Conservation (phyloP, 2,797 vertebrate species). For the Parauchenoglanis punctatus region DNA sequence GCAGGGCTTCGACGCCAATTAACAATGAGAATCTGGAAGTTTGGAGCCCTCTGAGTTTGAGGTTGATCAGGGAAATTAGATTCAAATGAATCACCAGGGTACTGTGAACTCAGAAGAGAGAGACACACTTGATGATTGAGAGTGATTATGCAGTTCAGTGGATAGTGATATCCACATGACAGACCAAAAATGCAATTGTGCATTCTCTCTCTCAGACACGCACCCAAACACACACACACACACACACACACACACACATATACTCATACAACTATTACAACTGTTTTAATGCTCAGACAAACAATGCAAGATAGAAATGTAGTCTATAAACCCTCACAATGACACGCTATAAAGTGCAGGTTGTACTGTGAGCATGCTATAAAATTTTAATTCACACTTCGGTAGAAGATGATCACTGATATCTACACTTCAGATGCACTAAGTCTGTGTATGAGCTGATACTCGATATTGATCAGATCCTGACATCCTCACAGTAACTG, state of each 20-base stretch:
- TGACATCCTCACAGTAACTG: background rate
- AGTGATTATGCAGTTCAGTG: slow-evolving; percentile 44
- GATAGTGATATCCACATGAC: slow-evolving; percentile 19
- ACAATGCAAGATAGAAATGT: background rate
- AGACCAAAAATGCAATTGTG: slow-evolving; percentile 13
- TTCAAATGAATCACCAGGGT: slow-evolving; percentile 45
- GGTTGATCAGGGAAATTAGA: slow-evolving; percentile 50
- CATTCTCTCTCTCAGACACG: slow-evolving; percentile 52
- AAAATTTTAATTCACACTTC: background rate
- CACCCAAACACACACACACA: background rate
- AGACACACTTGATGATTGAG: slow-evolving; percentile 39
- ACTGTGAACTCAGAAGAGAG: slow-evolving; percentile 22
- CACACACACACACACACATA: slow-evolving; percentile 38
- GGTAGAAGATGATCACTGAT: background rate
- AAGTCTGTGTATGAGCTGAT: background rate
- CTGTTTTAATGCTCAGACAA: background rate
- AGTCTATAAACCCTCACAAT: too few relatives aligned
- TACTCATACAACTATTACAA: slow-evolving; percentile 21
- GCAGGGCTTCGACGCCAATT: slow-evolving; percentile 43
- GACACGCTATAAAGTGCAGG: background rate
- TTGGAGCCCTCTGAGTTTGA: slow-evolving; percentile 15
- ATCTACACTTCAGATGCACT: background rate
- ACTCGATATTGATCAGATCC: background rate
- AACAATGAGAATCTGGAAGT: slow-evolving; percentile 34
- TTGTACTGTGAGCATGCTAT: background rate